These are phyloP conservation scores for Nyctalus aviator DNA, from an alignment of 2,797 vertebrate genomes.

Conservation along the genomic window DNA sequence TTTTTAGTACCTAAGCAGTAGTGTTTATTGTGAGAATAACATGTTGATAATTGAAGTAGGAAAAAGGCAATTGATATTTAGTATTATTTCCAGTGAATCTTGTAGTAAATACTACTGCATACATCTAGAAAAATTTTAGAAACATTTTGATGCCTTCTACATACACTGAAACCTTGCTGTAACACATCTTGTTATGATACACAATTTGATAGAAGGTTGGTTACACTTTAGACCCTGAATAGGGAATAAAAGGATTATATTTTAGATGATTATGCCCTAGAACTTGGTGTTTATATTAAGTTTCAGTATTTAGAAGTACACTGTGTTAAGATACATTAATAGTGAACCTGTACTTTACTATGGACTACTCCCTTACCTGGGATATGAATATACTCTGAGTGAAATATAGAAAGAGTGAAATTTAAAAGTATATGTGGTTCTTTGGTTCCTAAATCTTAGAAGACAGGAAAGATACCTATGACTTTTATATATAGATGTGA, in stretches of 20 bases:
- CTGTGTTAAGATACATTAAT: neutral
- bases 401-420: slow-evolving; percentile 27
- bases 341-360: neutral
- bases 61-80: slow-evolving; percentile 34
- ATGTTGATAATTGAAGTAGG: slow-evolving; percentile 5
- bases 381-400: slow-evolving; percentile 13
- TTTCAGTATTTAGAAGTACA: neutral
- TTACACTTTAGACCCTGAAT: neutral
- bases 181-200: neutral
- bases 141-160: neutral
- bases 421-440: neutral
- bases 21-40: neutral
- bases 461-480: neutral
- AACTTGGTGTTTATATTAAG: slow-evolving; percentile 7
- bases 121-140: slow-evolving; percentile 48
- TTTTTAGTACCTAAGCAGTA: slow-evolving; percentile 62
- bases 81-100: slow-evolving; percentile 36
- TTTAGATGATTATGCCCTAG: slow-evolving; percentile 40
- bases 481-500: neutral
- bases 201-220: neutral
- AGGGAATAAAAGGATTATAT: neutral
- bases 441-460: slow-evolving; percentile 19
- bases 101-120: slow-evolving; percentile 2
- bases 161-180: slow-evolving; percentile 27
- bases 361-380: neutral